Conservation (phyloP, 2,888 invertebrate genomes). For the Caenorhabditis macrosperma region DNA sequence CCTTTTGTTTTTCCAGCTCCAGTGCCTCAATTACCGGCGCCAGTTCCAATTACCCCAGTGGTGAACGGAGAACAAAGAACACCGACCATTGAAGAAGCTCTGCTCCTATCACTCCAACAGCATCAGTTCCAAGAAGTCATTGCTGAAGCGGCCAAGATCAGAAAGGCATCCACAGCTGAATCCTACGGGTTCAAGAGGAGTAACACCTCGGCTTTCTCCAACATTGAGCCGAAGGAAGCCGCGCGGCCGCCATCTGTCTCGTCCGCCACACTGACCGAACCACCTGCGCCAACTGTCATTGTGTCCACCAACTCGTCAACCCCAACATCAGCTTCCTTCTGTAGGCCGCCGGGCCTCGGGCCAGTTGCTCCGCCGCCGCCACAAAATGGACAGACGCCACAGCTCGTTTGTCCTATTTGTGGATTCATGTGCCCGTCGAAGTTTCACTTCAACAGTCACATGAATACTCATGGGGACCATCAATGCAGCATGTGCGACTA, state of each 20-base stretch:
- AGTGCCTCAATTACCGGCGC: slow-evolving; percentile 8
- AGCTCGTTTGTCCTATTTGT: slow-evolving; percentile 81
- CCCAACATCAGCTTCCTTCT: slow-evolving; percentile 62
- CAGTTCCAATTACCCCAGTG: slow-evolving; percentile 14
- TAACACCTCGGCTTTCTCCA: slow-evolving; percentile 48
- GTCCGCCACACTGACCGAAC: slow-evolving; percentile 1
- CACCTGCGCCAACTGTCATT: slow-evolving; percentile 25
- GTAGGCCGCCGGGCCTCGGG: slow-evolving; percentile 73
- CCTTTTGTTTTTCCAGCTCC: not conserved
- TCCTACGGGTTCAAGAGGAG: slow-evolving; percentile 39
- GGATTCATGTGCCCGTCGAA: slow-evolving; percentile 81
- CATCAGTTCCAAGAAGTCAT: slow-evolving; percentile 29
- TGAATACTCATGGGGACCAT: slow-evolving; percentile 83
- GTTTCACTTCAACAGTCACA: slow-evolving; percentile 83
- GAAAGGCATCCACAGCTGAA: slow-evolving; percentile 11
- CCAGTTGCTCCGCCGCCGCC: slow-evolving; percentile 64
- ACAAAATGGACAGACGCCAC: slow-evolving; percentile 59
- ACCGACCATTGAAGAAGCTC: slow-evolving; percentile 15
- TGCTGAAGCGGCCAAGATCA: slow-evolving; percentile 23
- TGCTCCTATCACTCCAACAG: slow-evolving; percentile 1
- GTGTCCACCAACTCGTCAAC: slow-evolving; percentile 17
- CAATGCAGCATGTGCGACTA: slow-evolving; percentile 83
- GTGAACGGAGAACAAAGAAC: not conserved
- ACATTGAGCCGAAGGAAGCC: slow-evolving; percentile 47
- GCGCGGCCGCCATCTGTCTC: slow-evolving; percentile 1